These are phyloP conservation scores for Phainopepla nitens DNA, from an alignment of 2,113 vertebrate species.

Conservation along the genomic window DNA sequence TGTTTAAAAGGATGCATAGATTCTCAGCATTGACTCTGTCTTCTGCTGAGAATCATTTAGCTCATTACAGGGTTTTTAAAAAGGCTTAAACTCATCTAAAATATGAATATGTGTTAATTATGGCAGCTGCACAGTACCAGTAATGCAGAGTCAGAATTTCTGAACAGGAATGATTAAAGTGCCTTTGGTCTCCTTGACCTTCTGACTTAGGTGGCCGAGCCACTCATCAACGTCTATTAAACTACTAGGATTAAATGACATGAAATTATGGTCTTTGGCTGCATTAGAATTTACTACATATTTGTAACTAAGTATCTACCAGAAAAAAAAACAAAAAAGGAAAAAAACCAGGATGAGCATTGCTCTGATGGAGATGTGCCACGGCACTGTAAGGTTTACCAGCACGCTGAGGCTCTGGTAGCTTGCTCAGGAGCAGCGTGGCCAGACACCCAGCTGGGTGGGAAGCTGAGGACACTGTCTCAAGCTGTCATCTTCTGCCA, in stretches of 20 bases:
- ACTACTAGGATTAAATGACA: not conserved
- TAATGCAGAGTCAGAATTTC: not conserved
- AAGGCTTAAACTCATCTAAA: not conserved
- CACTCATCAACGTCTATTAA: not conserved
- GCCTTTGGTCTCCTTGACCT: not conserved
- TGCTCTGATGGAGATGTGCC: not conserved
- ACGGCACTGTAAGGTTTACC: not conserved
- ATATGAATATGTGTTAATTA: not conserved
- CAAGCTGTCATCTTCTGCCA: not conserved
- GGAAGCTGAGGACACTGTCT: not conserved
- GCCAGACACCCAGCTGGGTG: not conserved
- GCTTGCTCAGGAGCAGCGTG: fast-evolving
- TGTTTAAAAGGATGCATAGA: not conserved
- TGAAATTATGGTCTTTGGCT: not conserved
- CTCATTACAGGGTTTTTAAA: not conserved
- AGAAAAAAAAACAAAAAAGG: not conserved
- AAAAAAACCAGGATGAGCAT: not conserved
- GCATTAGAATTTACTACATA: not conserved
- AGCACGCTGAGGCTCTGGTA: fast-evolving
- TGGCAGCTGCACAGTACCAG: not conserved
- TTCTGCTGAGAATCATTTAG: not conserved
- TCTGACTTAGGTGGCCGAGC: not conserved
- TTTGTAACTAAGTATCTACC: not conserved
- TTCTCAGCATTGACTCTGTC: not conserved
- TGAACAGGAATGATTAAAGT: not conserved